Conservation (phyloP, 2,888 invertebrate genomes). For the Tethea ocularis region DNA sequence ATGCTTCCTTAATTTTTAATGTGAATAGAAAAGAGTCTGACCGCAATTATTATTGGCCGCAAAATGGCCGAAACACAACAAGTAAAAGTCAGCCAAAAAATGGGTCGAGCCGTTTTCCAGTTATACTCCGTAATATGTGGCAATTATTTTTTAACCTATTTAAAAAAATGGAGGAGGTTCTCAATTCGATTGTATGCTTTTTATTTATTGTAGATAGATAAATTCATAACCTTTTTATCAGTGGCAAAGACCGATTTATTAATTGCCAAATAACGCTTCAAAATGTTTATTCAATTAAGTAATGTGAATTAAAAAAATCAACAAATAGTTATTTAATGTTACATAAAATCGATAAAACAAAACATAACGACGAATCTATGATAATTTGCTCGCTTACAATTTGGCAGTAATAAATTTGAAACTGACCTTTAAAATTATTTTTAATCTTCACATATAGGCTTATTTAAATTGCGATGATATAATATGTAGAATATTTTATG, state of each 20-base stretch:
- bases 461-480: neutral
- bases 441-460: neutral
- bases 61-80: too few relatives aligned
- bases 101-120: too few relatives aligned
- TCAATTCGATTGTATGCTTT: too few relatives aligned
- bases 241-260: neutral
- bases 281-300: neutral
- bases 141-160: too few relatives aligned
- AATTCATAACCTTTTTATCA: neutral
- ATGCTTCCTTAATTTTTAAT: too few relatives aligned
- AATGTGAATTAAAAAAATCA: neutral
- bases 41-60: too few relatives aligned
- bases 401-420: neutral
- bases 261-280: conserved; percentile 1
- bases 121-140: too few relatives aligned
- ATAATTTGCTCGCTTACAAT: neutral
- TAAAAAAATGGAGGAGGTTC: too few relatives aligned
- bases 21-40: too few relatives aligned
- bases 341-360: conserved; percentile 1
- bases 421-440: neutral
- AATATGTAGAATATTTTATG: neutral
- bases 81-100: too few relatives aligned
- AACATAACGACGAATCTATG: conserved; percentile 7
- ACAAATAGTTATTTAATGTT: neutral
- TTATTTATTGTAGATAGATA: too few relatives aligned